Base-by-base conservation (phyloP, 1,140 invertebrate genomes). In the Galleria mellonella region DNA sequence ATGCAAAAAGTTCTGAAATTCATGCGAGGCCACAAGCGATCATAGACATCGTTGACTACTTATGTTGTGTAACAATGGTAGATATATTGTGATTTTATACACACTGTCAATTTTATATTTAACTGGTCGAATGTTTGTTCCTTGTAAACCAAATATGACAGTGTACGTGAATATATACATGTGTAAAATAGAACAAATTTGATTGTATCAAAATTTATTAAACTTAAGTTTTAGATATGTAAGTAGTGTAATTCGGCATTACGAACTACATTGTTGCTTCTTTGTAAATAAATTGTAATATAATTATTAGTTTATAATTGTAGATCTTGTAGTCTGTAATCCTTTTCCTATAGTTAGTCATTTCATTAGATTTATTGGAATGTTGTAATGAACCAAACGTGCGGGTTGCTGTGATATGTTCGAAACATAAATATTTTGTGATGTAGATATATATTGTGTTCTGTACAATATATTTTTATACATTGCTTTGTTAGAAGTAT, bases 1-100 rank as follows among this genome's bases (percentile, higher is more conserved):
- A 97, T 97, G 95, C 90, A 91, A 27, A 97, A 96, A 72, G 93
- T 93, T 0, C 76, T 96, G 31, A 92, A 94, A 50, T 88, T 94
- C 50, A 91, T 96, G 72, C 94, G 94, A 64, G 92, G 92, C 43
- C 87, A 91, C 12, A 92, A 90, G 55, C 90, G 92, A 87, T 92
- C 89, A 87, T 66, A 36, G 17, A 23, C 17, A n/a, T n/a, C 17
- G 6, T 2, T 23, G 2, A 23, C 6, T 23, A 23, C 17, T 23
- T 23, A n/a, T n/a, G n/a, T n/a, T n/a, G n/a, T n/a, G n/a, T n/a
- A n/a, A 2, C 17, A 23, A 2, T 6, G 17, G 17, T 23, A 23
- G 17, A 6, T 23, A 23, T 23, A 23, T 6, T 23, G 17, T 23
- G 17, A 23, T 23, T 2, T 23, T 23, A 23, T 23, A 3, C 6